Evolutionary conservation across 2,888 invertebrate genomes (phyloP), one percentile per base, ranked within the genome.

Genomic region (Phorcus lineatus): DNA sequence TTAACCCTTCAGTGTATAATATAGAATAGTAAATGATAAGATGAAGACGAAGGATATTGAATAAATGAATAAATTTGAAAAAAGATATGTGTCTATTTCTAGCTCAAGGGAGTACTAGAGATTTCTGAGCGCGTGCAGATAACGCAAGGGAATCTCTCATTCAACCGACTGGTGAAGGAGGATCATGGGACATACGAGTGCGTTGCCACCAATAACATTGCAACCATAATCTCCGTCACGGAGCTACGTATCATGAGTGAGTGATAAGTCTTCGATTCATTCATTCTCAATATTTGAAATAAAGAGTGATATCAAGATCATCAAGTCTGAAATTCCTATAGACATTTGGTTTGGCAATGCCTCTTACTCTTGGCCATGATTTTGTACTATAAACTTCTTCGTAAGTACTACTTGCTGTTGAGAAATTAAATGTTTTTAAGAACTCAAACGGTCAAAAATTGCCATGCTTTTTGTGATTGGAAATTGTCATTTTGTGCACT

Each of bases 121-220:
- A 82, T 82, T 19, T 84, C 83, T 52, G 80, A 82, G 6, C 85
- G 90, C 36, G 80, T 88, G 3, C 80, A 82, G 96, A 81, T 86
- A 94, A 95, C 81, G 36, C 97, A 96, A 74, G 98, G 98, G 11
- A 98, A 98, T 94, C 95, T 98, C 90, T 98, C 98, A 85, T 97
- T 98, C 86, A 97, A 97, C 90, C 96, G 96, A 89, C 94, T 98
- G 88, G 95, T 96, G 13, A 95, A 97, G 70, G 96, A 96, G 84
- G 98, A 98, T 94, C 97, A 98, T 93, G 98, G 98, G 74, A 96
- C 96, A 92, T 99, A 98, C 93, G 98, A 99, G 94, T 99, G 99
- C 94, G 96, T 98, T 88, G 98, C 97, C 31, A 96, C 96, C 84
- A 99, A 98, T 93, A 98, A 98, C 94, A 98, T 98, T 88, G 97